Conservation (phyloP, 2,797 vertebrate genomes). For the Crenichthys baileyi region DNA sequence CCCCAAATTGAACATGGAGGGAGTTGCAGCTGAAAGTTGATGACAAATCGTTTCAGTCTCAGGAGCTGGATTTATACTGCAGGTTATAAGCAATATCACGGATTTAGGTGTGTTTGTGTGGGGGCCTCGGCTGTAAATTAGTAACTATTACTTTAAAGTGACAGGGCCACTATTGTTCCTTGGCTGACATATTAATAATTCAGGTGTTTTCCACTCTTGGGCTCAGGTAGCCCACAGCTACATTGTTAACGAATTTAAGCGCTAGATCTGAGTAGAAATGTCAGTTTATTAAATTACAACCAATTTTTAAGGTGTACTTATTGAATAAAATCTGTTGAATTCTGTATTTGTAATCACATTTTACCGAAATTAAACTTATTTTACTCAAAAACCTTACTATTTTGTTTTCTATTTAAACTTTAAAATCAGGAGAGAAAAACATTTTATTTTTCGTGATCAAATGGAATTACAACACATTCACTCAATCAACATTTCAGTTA, state of each 20-base stretch:
- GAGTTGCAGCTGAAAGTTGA: conserved; percentile 10
- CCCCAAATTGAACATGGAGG: conserved; percentile 32
- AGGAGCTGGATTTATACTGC: background rate
- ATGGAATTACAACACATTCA: background rate
- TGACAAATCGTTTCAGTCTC: background rate
- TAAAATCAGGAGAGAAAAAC: background rate
- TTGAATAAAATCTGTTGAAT: background rate
- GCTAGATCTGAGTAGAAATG: background rate
- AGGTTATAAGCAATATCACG: background rate
- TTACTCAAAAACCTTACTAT: background rate
- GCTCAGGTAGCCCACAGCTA: conserved; percentile 39
- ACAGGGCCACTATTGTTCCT: conserved; percentile 1
- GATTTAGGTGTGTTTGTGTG: background rate
- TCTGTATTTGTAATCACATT: background rate
- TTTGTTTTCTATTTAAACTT: background rate
- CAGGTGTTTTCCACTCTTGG: conserved; percentile 41
- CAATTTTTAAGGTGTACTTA: background rate
- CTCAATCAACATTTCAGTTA: background rate
- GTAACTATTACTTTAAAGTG: conserved; percentile 14
- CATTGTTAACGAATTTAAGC: background rate
- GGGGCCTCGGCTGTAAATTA: background rate
- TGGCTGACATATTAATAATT: conserved; percentile 48
- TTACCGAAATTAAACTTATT: background rate
- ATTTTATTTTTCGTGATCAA: no score
- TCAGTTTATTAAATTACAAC: background rate